A percentile compares a stretch with the other conserved stretches of the same genome.
phyloP scores from a whole-genome alignment of 37 sponge, comb jelly and placozoan species.

The Eunapius fragilis region DNA sequence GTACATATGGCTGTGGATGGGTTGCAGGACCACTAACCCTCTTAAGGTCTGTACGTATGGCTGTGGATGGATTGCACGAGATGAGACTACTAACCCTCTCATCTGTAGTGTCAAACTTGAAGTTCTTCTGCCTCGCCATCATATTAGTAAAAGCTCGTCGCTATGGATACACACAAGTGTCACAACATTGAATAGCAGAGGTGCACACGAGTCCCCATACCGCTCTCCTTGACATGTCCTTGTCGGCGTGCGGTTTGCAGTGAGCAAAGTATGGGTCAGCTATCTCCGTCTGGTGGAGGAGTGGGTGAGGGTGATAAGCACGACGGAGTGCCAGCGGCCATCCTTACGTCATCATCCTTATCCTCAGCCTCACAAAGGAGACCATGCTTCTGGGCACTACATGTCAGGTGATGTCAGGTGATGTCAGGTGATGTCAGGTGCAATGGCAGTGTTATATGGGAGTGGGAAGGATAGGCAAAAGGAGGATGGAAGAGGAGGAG shows the following conservation, averaged over 20 bases:
- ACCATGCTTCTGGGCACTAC: conserved; percentile 86
- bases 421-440: not conserved
- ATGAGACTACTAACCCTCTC: conserved; percentile 17
- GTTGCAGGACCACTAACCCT: not conserved
- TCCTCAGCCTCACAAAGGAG: conserved; percentile 81
- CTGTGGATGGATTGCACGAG: not conserved
- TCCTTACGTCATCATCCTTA: conserved; percentile 45
- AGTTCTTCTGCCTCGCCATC: conserved; percentile 39
- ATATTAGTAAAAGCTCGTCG: conserved; percentile 40
- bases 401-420: not conserved
- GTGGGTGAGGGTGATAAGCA: not conserved
- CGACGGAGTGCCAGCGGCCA: not conserved
- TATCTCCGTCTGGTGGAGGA: conserved; percentile 34
- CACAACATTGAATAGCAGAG: not conserved
- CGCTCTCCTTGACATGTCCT: conserved; percentile 68
- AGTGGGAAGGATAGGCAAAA: not conserved
- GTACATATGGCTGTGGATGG: not conserved
- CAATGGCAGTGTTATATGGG: not conserved
- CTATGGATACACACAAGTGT: conserved; percentile 7
- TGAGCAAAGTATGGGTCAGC: conserved; percentile 91
- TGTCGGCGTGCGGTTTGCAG: conserved; percentile 79
- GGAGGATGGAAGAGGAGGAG: not conserved
- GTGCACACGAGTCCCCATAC: conserved; percentile 15
- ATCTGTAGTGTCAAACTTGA: conserved; percentile 27
- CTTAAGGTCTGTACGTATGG: no score